Percentiles rank a stretch among this genome's conserved stretches.
Conservation (phyloP, 2,888 invertebrate genomes). For the Rambutsinella grinnellia region DNA sequence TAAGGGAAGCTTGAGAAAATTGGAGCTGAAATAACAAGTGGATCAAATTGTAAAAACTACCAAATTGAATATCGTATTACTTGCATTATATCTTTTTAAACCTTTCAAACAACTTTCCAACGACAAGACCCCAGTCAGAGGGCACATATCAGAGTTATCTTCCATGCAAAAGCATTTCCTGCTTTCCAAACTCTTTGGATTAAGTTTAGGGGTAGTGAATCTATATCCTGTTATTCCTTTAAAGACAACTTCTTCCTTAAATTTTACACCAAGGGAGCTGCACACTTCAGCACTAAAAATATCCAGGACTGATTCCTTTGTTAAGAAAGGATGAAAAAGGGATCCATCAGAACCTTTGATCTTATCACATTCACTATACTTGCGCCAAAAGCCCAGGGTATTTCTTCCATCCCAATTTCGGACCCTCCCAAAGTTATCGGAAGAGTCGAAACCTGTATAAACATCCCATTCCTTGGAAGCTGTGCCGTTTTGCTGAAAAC, state of each 20-base stretch:
- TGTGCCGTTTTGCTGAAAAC: conserved; percentile 54
- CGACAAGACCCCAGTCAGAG: conserved; percentile 44
- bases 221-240: conserved; percentile 21
- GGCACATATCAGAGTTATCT: conserved; percentile 7
- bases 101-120: conserved; percentile 49
- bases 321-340: conserved; percentile 31
- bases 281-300: conserved; percentile 41
- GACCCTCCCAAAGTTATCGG: conserved; percentile 48
- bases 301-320: conserved; percentile 2
- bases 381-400: conserved; percentile 5
- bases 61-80: too few relatives aligned
- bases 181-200: conserved; percentile 33
- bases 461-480: conserved; percentile 57
- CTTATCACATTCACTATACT: conserved; percentile 9
- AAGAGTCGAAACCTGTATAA: conserved; percentile 39
- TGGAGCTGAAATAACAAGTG: conserved; percentile 5
- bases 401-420: conserved; percentile 34
- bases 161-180: conserved; percentile 57
- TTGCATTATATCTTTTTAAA: conserved; percentile 27
- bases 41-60: too few relatives aligned
- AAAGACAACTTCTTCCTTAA: conserved; percentile 18
- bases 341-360: conserved; percentile 27
- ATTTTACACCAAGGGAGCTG: conserved; percentile 6
- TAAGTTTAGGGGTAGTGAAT: conserved; percentile 29
- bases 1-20: background rate